phyloP scores from a whole-genome alignment of 2,113 vertebrate species.

The Phaethornis superciliosus region DNA sequence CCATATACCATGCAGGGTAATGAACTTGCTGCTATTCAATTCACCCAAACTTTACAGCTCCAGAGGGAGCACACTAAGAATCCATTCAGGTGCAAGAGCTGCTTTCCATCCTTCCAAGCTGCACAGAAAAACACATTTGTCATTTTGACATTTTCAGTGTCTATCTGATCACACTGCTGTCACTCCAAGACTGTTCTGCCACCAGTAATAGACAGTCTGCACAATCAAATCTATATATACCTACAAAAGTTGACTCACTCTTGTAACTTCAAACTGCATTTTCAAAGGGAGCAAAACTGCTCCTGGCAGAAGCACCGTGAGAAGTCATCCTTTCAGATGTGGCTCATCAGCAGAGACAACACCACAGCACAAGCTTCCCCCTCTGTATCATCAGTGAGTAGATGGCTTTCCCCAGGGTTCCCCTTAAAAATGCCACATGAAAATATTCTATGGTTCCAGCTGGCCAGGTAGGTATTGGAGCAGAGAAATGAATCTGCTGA shows the following conservation, averaged over 20 bases:
- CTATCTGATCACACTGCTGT: neutral
- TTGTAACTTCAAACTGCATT: neutral
- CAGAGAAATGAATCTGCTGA: conserved; percentile 40
- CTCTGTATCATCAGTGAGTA: neutral
- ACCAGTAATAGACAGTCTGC: fast-evolving
- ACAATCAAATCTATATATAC: neutral
- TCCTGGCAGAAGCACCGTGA: neutral
- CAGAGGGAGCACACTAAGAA: too few relatives aligned
- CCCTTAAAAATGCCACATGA: neutral
- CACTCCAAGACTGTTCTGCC: neutral
- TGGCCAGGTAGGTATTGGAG: neutral
- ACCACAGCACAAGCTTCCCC: neutral
- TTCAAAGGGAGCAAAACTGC: neutral
- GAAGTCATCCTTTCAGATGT: neutral
- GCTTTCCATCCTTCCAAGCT: neutral
- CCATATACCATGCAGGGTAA: neutral
- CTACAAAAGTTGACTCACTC: neutral
- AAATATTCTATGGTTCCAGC: neutral
- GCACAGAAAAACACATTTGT: neutral
- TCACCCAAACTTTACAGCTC: neutral
- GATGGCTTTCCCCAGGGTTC: neutral
- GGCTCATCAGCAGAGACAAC: neutral
- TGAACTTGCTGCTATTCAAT: neutral
- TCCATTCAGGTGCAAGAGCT: neutral
- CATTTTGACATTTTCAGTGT: neutral